Evolutionary conservation across 2,888 invertebrate genomes (phyloP).

Genomic region (Prostheceraeus crozeri): DNA sequence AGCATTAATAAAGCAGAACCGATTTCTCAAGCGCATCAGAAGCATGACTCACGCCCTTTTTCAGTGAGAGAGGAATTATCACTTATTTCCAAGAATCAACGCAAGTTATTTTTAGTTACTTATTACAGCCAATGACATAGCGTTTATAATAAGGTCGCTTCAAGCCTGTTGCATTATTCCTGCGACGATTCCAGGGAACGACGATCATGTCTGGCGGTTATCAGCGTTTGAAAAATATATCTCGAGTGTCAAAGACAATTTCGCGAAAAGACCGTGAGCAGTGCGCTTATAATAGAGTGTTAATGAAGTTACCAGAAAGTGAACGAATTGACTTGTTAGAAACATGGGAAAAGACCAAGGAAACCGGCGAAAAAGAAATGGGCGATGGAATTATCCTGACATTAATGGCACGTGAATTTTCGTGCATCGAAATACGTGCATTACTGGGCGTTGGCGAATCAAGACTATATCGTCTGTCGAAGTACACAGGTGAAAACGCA

Average conservation of each 20-base stretch:
- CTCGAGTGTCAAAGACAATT: not conserved
- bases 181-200: too few relatives aligned
- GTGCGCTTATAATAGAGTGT: conserved; percentile 20
- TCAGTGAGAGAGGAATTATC: too few relatives aligned
- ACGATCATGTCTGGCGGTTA: conserved; percentile 27
- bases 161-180: too few relatives aligned
- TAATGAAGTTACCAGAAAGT: conserved; percentile 7
- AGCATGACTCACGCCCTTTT: too few relatives aligned
- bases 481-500: not conserved
- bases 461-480: conserved; percentile 1
- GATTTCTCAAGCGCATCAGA: too few relatives aligned
- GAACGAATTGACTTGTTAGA: conserved; percentile 15
- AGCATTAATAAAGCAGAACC: too few relatives aligned
- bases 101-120: too few relatives aligned
- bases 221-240: conserved; percentile 25
- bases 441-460: conserved; percentile 18
- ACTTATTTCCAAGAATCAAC: too few relatives aligned
- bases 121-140: too few relatives aligned
- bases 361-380: conserved; percentile 10
- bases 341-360: conserved; percentile 26
- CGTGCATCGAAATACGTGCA: conserved; percentile 11
- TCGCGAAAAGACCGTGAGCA: conserved; percentile 23
- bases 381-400: conserved; percentile 16
- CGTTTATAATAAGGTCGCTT: too few relatives aligned
- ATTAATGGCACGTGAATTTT: conserved; percentile 20